Evolutionary conservation across 2,113 vertebrate species (phyloP).

Genomic region (Gobius niger): DNA sequence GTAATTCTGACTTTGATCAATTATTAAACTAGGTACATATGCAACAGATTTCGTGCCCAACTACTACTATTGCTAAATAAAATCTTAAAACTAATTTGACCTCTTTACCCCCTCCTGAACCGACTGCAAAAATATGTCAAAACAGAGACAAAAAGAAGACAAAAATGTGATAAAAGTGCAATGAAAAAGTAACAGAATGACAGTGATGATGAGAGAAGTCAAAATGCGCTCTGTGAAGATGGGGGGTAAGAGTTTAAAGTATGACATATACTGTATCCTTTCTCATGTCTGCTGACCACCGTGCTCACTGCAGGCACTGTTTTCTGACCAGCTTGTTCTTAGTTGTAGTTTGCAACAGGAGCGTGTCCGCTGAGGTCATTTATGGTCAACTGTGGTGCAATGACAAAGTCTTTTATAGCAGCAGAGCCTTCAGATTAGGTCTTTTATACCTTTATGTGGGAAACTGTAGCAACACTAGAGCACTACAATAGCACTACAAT

Average conservation of each 20-base stretch:
- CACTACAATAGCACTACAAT: too few relatives aligned
- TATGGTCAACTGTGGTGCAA: slow-evolving; percentile 81
- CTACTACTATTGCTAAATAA: too few relatives aligned
- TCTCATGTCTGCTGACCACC: slow-evolving; percentile 44
- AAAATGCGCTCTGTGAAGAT: too few relatives aligned
- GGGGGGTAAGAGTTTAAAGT: background rate
- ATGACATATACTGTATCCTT: background rate
- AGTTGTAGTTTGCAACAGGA: slow-evolving; percentile 84
- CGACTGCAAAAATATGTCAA: too few relatives aligned
- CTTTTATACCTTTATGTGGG: slow-evolving; percentile 55
- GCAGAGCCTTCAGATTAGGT: slow-evolving; percentile 81
- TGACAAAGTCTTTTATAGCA: slow-evolving; percentile 83
- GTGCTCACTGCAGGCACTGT: slow-evolving; percentile 73
- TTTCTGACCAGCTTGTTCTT: slow-evolving; percentile 81
- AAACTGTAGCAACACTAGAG: background rate
- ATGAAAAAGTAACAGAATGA: too few relatives aligned
- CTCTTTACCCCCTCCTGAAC: too few relatives aligned
- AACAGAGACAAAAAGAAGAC: too few relatives aligned
- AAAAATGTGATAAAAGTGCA: too few relatives aligned
- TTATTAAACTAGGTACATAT: background rate
- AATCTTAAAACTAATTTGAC: too few relatives aligned
- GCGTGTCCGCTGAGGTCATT: slow-evolving; percentile 88
- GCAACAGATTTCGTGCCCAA: too few relatives aligned
- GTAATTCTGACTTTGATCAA: background rate
- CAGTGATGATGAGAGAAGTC: too few relatives aligned